These are phyloP conservation scores for Drosophila acutilabella DNA, from an alignment of 2,888 invertebrate genomes.

Conservation along the genomic window DNA sequence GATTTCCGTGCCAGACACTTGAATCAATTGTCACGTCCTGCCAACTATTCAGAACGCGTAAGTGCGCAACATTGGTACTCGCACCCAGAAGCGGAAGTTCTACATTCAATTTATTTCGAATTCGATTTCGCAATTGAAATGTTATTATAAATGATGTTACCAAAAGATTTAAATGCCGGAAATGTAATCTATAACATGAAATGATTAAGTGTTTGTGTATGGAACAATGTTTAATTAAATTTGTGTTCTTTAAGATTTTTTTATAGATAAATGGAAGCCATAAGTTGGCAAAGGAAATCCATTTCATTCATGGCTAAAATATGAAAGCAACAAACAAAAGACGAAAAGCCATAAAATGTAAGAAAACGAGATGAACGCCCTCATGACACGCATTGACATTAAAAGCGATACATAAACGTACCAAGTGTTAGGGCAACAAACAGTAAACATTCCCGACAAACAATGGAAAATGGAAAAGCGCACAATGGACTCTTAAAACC, in stretches of 20 bases:
- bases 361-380: slow-evolving; percentile 43
- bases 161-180: slow-evolving; percentile 20
- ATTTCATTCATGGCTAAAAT: slow-evolving; percentile 29
- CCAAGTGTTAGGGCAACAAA: slow-evolving; percentile 32
- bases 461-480: slow-evolving; percentile 8
- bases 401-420: slow-evolving; percentile 59
- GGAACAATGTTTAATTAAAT: slow-evolving; percentile 52
- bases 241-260: slow-evolving; percentile 7
- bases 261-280: slow-evolving; percentile 19
- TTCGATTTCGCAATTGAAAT: slow-evolving; percentile 17
- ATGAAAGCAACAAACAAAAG: slow-evolving; percentile 24
- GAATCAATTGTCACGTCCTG: slow-evolving; percentile 37
- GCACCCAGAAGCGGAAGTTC: slow-evolving; percentile 29
- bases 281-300: slow-evolving; percentile 15
- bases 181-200: slow-evolving; percentile 14
- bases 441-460: slow-evolving; percentile 18
- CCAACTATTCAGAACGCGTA: slow-evolving; percentile 11
- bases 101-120: slow-evolving; percentile 24
- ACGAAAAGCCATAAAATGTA: slow-evolving; percentile 49
- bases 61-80: slow-evolving; percentile 1
- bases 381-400: slow-evolving; percentile 65
- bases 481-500: slow-evolving; percentile 28
- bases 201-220: slow-evolving; percentile 40
- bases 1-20: slow-evolving; percentile 27
- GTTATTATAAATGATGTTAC: slow-evolving; percentile 32